phyloP scores from a whole-genome alignment of 1,140 invertebrate genomes.

The Pseudomyrmex concolor region DNA sequence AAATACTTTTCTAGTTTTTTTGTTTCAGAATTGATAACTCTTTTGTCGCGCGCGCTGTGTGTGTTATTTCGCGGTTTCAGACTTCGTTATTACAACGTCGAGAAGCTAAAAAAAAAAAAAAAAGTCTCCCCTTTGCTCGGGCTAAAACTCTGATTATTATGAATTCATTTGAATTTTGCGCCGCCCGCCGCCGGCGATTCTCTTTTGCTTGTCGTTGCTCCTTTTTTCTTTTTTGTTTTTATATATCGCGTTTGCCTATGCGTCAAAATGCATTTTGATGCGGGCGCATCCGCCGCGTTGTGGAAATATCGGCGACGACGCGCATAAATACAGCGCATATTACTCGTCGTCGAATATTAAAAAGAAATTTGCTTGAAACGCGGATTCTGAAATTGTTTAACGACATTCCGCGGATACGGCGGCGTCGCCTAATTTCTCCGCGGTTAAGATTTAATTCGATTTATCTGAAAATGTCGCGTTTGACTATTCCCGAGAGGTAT shows the following conservation, averaged over 20 bases:
- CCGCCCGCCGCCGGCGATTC: not conserved
- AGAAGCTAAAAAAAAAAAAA: constrained; percentile 5
- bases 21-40: not conserved
- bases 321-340: constrained; percentile 69
- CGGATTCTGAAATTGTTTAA: not conserved
- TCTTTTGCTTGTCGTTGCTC: constrained; percentile 17
- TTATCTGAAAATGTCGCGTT: not conserved
- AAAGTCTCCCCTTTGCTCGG: not conserved
- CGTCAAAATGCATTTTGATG: constrained; percentile 59
- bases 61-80: constrained; percentile 16
- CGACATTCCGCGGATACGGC: too few relatives aligned
- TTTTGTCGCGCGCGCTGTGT: not conserved
- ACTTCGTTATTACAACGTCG: constrained; percentile 16
- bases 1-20: not conserved
- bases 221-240: constrained; percentile 38
- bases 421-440: not conserved
- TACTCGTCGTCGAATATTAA: constrained; percentile 51
- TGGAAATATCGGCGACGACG: constrained; percentile 43
- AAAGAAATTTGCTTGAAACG: constrained; percentile 33
- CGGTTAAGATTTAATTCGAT: not conserved
- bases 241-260: constrained; percentile 25
- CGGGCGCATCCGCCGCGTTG: constrained; percentile 36
- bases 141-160: constrained; percentile 52
- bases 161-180: constrained; percentile 56
- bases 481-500: too few relatives aligned